These are phyloP conservation scores for Fragum fragum DNA, from an alignment of 2,888 invertebrate species.

Conservation along the genomic window DNA sequence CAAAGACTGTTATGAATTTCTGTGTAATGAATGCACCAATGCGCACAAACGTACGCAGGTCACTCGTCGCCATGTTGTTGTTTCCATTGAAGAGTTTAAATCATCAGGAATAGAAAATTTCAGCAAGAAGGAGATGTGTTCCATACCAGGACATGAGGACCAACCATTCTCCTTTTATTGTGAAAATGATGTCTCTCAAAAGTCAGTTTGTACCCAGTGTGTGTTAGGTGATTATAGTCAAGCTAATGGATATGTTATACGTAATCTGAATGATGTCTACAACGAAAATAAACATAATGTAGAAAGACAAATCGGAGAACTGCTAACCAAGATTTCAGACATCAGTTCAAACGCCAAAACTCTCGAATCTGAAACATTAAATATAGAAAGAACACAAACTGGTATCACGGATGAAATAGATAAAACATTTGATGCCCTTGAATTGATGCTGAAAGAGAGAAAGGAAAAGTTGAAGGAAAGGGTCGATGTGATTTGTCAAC, in stretches of 20 bases:
- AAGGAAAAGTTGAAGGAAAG: conserved; percentile 66
- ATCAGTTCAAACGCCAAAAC: conserved; percentile 67
- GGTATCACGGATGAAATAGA: conserved; percentile 67
- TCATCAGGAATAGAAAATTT: conserved; percentile 67
- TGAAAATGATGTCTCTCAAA: conserved; percentile 66
- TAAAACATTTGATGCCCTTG: conserved; percentile 63
- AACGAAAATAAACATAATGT: conserved; percentile 70
- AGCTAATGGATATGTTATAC: conserved; percentile 65
- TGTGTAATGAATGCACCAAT: conserved; percentile 69
- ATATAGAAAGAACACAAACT: conserved; percentile 56
- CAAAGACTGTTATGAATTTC: conserved; percentile 72
- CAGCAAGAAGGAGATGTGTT: conserved; percentile 71
- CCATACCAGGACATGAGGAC: conserved; percentile 69
- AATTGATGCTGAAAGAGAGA: conserved; percentile 57
- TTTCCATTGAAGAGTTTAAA: conserved; percentile 66
- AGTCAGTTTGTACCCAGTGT: conserved; percentile 72
- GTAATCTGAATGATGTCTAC: conserved; percentile 69
- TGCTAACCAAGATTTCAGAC: conserved; percentile 65
- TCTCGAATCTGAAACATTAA: conserved; percentile 53
- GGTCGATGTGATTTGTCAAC: conserved; percentile 66
- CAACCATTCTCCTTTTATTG: conserved; percentile 73
- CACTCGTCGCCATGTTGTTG: conserved; percentile 68
- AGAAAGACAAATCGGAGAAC: conserved; percentile 67
- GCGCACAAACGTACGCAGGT: conserved; percentile 73
- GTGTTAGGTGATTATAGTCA: conserved; percentile 71